Evolutionary conservation across 2,113 vertebrate genomes (phyloP), one percentile per base, ranked within the genome.

Genomic region (Melanerpes formicivorus): DNA sequence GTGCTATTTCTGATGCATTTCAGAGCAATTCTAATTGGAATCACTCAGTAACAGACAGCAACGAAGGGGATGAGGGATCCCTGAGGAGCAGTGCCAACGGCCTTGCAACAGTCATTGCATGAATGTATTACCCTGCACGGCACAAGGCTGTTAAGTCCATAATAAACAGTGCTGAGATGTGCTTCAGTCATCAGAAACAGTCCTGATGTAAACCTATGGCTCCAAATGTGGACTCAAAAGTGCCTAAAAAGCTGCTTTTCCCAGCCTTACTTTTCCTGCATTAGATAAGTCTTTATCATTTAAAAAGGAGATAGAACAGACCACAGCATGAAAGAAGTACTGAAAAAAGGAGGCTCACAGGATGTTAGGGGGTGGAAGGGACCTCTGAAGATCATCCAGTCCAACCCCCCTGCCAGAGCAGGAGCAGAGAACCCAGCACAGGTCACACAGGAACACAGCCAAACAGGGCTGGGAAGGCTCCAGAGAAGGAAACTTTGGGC

Each of bases 21-120:
- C 78, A 87, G 91, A 90, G 71, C 60, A 60, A 63, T 27, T 64
- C 37, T 93, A 77, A 90, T 82, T 77, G 42, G 69, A 93, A 90
- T 89, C 9, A 80, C 54, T 80, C 56, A 18, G 42, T 63, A 88
- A 77, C 30, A 78, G 78, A 86, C 58, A 78, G 73, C 42, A 88
- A 92, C 42, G 84, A 90, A 82, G 12, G 0, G 48, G 69, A 85
- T 80, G 60, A 92, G 80, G 92, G 92, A 90, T 80, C 50, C 42
- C 50, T 56, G 81, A 87, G 58, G 89, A 95, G 88, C 42, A 55
- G 50, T 59, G 70, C 42, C 67, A 83, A 73, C 30, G 54, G 60
- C 42, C 69, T 87, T 80, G 81, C 34, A 50, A 62, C 25, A 65
- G 79, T 91, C 91, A 81, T 60, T 95, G 82, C 80, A 85, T 25